Evolutionary conservation across 2,113 vertebrate species (phyloP).

Genomic region (Bothrops jararaca): DNA sequence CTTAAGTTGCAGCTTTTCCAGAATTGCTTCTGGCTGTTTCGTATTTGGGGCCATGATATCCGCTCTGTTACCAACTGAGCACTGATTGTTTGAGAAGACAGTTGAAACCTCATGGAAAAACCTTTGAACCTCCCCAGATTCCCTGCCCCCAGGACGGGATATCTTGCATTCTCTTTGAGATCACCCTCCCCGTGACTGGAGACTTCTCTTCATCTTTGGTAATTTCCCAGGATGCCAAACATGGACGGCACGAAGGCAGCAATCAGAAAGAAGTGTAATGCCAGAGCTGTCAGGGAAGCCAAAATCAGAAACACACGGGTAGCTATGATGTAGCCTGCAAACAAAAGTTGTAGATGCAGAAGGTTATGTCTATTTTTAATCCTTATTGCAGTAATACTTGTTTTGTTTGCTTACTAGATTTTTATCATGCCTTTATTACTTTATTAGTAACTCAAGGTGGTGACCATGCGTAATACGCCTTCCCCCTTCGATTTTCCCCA

Average conservation of each 20-base stretch:
- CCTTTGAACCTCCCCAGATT: background rate
- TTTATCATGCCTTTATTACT: background rate
- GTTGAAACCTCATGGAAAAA: background rate
- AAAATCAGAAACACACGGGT: conserved; percentile 5
- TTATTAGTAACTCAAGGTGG: background rate
- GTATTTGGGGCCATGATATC: background rate
- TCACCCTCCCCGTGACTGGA: background rate
- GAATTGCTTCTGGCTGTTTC: background rate
- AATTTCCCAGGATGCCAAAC: background rate
- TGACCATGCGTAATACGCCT: background rate
- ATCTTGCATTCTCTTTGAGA: background rate
- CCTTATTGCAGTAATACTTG: background rate
- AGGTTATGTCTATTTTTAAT: background rate
- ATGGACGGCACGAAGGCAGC: background rate
- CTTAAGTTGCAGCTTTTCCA: background rate
- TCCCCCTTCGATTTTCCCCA: too few relatives aligned
- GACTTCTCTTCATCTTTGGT: background rate
- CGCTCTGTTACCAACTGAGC: background rate
- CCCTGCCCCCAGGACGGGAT: background rate
- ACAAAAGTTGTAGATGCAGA: background rate
- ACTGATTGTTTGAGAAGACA: background rate
- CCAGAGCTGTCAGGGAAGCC: background rate
- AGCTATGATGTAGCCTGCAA: conserved; percentile 14
- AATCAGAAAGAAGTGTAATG: background rate
- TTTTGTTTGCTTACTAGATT: background rate